phyloP scores from a whole-genome alignment of 2,888 invertebrate genomes.

The Pyrrhia umbra region DNA sequence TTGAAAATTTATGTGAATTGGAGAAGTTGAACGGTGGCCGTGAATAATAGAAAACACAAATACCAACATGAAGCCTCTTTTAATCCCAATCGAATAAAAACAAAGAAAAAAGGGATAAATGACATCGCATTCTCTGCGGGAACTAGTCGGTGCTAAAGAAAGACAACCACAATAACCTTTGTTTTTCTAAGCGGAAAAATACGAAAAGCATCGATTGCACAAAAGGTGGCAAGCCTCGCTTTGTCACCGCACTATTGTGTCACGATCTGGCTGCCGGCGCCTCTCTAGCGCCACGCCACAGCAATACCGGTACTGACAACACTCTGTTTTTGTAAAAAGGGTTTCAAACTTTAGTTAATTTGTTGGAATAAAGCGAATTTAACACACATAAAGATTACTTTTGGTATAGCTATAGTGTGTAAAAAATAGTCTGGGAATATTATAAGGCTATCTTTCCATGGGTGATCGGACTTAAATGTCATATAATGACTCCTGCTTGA shows the following conservation, averaged over 20 bases:
- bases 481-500: too few relatives aligned
- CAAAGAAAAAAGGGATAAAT: neutral
- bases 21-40: neutral
- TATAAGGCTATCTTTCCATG: too few relatives aligned
- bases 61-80: neutral
- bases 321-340: neutral
- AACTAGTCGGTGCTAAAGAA: conserved; percentile 6
- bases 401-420: too few relatives aligned
- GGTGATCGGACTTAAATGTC: too few relatives aligned
- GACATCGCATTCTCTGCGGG: neutral
- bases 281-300: conserved; percentile 9
- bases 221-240: conserved; percentile 48
- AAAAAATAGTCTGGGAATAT: too few relatives aligned
- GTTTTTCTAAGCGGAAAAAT: conserved; percentile 38
- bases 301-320: conserved; percentile 12
- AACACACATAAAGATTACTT: too few relatives aligned
- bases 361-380: too few relatives aligned
- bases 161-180: conserved; percentile 22
- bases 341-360: too few relatives aligned
- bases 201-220: conserved; percentile 40
- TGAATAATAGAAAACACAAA: neutral
- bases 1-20: neutral
- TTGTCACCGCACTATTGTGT: conserved; percentile 59
- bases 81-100: conserved; percentile 2
- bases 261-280: conserved; percentile 33